A percentile compares a stretch with the other conserved stretches of the same genome.
Conservation (phyloP, 2,797 vertebrate species). For the Macropodus opercularis region DNA sequence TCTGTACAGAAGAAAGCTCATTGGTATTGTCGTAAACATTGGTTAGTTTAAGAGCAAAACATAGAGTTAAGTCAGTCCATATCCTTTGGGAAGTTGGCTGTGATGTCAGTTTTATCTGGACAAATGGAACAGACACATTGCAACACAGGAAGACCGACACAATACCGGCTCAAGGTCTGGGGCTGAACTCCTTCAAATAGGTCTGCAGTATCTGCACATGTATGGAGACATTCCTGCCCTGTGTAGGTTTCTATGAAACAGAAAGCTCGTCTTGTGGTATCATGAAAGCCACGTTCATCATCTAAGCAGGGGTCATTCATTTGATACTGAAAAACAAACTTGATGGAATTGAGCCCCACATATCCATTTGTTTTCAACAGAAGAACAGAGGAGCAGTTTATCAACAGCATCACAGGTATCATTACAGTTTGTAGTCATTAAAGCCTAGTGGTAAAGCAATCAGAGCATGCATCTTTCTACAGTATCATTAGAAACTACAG, state of each 20-base stretch:
- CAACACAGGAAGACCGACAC: slow-evolving; percentile 68
- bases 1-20: slow-evolving; percentile 88
- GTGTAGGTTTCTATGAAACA: slow-evolving; percentile 56
- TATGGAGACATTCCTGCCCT: slow-evolving; percentile 62
- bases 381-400: slow-evolving; percentile 77
- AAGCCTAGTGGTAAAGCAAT: slow-evolving; percentile 89
- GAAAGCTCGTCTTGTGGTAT: slow-evolving; percentile 57
- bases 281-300: slow-evolving; percentile 75
- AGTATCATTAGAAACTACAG: slow-evolving; percentile 86
- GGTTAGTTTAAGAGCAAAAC: slow-evolving; percentile 83
- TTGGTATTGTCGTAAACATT: slow-evolving; percentile 91
- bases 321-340: slow-evolving; percentile 71
- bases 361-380: slow-evolving; percentile 73
- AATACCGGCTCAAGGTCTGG: slow-evolving; percentile 60
- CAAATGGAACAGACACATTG: slow-evolving; percentile 64
- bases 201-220: slow-evolving; percentile 60
- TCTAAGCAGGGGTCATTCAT: slow-evolving; percentile 71
- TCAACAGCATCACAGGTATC: slow-evolving; percentile 82
- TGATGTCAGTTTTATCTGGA: slow-evolving; percentile 62
- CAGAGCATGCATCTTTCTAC: slow-evolving; percentile 90
- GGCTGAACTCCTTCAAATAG: slow-evolving; percentile 76
- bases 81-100: slow-evolving; percentile 83
- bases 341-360: slow-evolving; percentile 77
- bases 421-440: slow-evolving; percentile 90
- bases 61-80: slow-evolving; percentile 69